Evolutionary conservation across 2,113 vertebrate genomes (phyloP).

Genomic region (Trinectes maculatus): DNA sequence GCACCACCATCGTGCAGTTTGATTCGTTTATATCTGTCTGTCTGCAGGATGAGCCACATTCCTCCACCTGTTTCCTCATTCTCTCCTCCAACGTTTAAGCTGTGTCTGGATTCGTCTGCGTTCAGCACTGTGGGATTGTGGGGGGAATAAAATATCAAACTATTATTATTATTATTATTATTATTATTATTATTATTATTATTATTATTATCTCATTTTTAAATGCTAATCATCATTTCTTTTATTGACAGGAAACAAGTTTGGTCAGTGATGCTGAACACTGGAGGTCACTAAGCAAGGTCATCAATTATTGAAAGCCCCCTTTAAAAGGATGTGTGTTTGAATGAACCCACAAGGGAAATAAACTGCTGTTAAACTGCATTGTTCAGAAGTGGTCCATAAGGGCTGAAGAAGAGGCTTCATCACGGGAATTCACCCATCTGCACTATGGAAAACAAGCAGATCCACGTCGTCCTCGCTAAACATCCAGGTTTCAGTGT

Average conservation of each 20-base stretch:
- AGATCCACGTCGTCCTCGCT: neutral
- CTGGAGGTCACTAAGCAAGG: conserved; percentile 49
- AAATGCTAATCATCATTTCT: neutral
- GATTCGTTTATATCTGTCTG: too few species aligned
- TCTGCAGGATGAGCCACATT: too few species aligned
- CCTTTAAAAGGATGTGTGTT: conserved; percentile 40
- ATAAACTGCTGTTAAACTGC: conserved; percentile 43
- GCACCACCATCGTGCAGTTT: too few species aligned
- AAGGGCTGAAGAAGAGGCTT: conserved; percentile 15
- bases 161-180: too few species aligned
- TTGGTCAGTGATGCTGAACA: conserved; percentile 32
- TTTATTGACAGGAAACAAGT: conserved; percentile 43
- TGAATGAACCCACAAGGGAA: conserved; percentile 54
- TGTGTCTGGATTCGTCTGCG: too few species aligned
- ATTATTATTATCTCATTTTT: too few species aligned
- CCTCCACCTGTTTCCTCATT: too few species aligned
- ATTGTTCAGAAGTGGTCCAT: conserved; percentile 27
- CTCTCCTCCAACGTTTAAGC: too few species aligned
- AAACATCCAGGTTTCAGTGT: conserved; percentile 34
- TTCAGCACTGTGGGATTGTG: too few species aligned
- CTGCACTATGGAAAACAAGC: conserved; percentile 4
- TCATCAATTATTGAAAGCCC: conserved; percentile 58
- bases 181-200: too few species aligned
- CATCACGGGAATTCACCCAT: neutral
- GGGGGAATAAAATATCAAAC: too few species aligned